Percentiles rank a stretch among this genome's conserved stretches.
phyloP scores from a whole-genome alignment of 2,113 vertebrate genomes.

The Colinus virginianus region DNA sequence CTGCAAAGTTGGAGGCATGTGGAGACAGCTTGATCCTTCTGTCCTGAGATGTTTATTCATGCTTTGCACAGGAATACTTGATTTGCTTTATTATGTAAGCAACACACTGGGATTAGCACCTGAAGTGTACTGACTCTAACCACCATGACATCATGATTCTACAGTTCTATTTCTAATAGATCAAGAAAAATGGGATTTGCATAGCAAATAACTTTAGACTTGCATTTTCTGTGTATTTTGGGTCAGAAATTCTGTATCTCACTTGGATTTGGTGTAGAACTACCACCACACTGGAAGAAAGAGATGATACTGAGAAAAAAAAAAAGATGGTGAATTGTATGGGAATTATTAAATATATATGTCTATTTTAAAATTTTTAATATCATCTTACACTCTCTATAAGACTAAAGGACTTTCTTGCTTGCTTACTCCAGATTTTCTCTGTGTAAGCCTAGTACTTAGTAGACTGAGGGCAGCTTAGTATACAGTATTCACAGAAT shows the following conservation, averaged over 20 bases:
- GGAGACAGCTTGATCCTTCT: too few species aligned
- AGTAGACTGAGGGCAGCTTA: not conserved
- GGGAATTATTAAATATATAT: not conserved
- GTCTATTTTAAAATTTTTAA: not conserved
- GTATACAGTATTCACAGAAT: not conserved
- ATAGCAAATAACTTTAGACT: not conserved
- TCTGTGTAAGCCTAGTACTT: not conserved
- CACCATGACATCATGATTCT: not conserved
- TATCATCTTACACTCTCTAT: not conserved
- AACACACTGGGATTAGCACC: too few species aligned
- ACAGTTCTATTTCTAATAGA: not conserved
- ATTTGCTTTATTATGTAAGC: not conserved
- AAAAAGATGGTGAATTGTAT: not conserved
- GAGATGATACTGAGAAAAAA: not conserved
- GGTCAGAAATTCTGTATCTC: not conserved
- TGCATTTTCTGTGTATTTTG: not conserved
- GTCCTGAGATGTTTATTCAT: not conserved
- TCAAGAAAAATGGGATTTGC: not conserved
- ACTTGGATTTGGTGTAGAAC: not conserved
- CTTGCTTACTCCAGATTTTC: not conserved
- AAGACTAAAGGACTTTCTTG: not conserved
- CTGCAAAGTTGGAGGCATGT: not conserved
- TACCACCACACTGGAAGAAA: not conserved
- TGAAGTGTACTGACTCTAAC: not conserved
- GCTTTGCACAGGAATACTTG: not conserved